Base-by-base conservation (phyloP, 2,797 vertebrate species). In the Smutsia temminckii region DNA sequence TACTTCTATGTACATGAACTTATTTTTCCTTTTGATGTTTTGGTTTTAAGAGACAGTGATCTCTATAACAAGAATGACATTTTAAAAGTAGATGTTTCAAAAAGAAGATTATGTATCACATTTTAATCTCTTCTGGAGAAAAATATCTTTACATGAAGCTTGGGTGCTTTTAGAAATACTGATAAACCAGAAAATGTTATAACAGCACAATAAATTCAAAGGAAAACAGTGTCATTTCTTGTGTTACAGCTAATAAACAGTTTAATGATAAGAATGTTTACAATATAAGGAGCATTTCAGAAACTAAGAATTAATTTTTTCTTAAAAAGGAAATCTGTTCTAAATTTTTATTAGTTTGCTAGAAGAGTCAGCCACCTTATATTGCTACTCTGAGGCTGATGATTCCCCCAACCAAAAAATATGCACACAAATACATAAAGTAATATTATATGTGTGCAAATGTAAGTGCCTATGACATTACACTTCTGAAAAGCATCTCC, bases 61-160 rank as follows among this genome's bases (percentile, higher is more conserved):
- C 94, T 81, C 69, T 79, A 51, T 42, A 78, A 81, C 71, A 94
- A 90, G 46, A 88, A 55, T 23, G 57, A 61, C 86, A 91, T 57
- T 96, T 88, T 95, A 32, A 93, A 96, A 96, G 63, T 8, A 40
- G 12, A 81, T 40, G 29, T 85, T 88, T 49, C 37, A 75, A 63
- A 91, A 85, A 84, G 34, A 25, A 94, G 34, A 89, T 69, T 34
- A 72, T n/a, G 72, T 91, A 91, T 57, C 84, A 96, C 59, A 59
- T 93, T 80, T 85, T 85, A 78, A 68, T 94, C 37, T 89, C 91
- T 93, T 55, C 25, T 34, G 93, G 74, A 84, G 88, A 81, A 95
- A 84, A 91, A 89, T n/a, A 79, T 21, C 40, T 93, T 89, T 86
- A 85, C 23, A 42, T 42, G 37, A 91, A 68, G 80, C 18, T 21